These are phyloP conservation scores for Tetranychus piercei DNA, from an alignment of 2,888 invertebrate species.

Conservation along the genomic window DNA sequence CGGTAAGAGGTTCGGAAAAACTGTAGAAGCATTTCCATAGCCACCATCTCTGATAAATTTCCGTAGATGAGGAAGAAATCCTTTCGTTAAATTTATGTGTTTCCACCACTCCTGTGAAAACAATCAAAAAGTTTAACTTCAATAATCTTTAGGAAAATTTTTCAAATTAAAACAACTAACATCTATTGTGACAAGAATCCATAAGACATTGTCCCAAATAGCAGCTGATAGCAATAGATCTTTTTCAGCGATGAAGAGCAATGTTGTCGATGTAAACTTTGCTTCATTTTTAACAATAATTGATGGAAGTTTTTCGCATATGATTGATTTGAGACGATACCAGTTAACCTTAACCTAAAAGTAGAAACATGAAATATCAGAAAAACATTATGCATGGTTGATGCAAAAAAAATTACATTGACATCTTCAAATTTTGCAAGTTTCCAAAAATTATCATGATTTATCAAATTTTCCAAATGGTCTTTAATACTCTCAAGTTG, in stretches of 20 bases:
- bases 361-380: conserved; percentile 22
- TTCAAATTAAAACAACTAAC: conserved; percentile 28
- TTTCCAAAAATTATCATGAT: conserved; percentile 51
- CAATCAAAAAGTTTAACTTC: conserved; percentile 21
- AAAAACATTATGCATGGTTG: not conserved
- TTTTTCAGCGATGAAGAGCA: conserved; percentile 47
- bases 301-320: conserved; percentile 42
- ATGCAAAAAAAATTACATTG: not conserved
- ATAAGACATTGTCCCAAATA: conserved; percentile 55
- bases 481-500: conserved; percentile 40
- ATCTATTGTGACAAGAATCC: conserved; percentile 42
- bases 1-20: conserved; percentile 56
- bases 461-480: conserved; percentile 41
- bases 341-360: conserved; percentile 40
- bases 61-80: conserved; percentile 52
- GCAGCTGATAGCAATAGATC: conserved; percentile 47
- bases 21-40: conserved; percentile 51
- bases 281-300: conserved; percentile 41
- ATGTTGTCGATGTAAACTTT: conserved; percentile 42
- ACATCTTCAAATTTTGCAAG: conserved; percentile 38
- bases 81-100: conserved; percentile 51
- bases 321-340: conserved; percentile 45
- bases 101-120: conserved; percentile 47
- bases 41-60: conserved; percentile 49
- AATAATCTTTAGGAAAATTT: not conserved